Evolutionary conservation across 2,113 vertebrate species (phyloP).

Genomic region (Empidonax traillii): DNA sequence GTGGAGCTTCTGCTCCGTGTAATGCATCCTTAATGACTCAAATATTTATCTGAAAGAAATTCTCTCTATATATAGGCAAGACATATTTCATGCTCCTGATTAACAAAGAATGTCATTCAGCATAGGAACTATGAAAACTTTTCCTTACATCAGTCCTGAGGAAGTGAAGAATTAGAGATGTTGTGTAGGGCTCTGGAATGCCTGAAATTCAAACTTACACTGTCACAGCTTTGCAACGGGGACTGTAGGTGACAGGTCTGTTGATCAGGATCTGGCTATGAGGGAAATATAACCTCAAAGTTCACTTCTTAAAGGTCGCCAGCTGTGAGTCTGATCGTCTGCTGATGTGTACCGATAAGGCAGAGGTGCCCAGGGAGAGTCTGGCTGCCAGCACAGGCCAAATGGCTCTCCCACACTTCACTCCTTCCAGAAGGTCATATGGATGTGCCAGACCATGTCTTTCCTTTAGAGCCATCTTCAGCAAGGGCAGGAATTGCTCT

Average conservation of each 20-base stretch:
- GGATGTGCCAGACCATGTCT: not conserved
- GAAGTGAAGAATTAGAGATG: not conserved
- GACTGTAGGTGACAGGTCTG: not conserved
- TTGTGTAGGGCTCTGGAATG: not conserved
- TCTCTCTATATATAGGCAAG: not conserved
- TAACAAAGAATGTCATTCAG: not conserved
- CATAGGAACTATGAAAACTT: not conserved
- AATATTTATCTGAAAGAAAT: not conserved
- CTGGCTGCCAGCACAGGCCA: fast-evolving
- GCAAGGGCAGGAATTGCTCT: not conserved
- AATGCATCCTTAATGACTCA: constrained; percentile 10
- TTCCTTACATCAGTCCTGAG: not conserved
- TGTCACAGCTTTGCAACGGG: not conserved
- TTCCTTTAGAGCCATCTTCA: not conserved
- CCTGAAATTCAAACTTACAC: not conserved
- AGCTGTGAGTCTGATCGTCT: not conserved
- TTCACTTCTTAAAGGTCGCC: not conserved
- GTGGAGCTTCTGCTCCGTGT: not conserved
- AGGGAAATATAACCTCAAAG: not conserved
- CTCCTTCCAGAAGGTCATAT: not conserved
- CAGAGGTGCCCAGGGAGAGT: not conserved
- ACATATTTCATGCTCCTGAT: not conserved
- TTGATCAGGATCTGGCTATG: not conserved
- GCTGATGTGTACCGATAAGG: not conserved
- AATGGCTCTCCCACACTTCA: not conserved